phyloP scores from a whole-genome alignment of 1,140 invertebrate species.

The Philopotamus ludificatus region DNA sequence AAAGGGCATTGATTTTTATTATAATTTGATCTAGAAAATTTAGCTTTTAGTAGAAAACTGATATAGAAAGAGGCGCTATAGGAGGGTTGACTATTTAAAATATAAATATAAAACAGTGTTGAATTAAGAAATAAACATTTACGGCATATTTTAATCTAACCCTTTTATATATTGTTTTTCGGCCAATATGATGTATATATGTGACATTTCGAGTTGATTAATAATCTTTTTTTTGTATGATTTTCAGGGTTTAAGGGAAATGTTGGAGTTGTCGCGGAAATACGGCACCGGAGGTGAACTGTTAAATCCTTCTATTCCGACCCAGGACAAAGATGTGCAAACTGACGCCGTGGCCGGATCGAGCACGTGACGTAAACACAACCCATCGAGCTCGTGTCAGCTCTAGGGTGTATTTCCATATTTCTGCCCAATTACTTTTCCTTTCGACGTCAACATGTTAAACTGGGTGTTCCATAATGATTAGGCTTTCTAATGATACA shows the following conservation, averaged over 20 bases:
- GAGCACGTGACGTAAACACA: conserved; percentile 39
- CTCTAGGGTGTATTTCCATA: conserved; percentile 30
- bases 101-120: too few species aligned
- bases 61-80: too few species aligned
- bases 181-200: too few species aligned
- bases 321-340: conserved; percentile 65
- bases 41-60: too few species aligned
- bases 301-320: conserved; percentile 47
- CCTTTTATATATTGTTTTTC: too few species aligned
- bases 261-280: conserved; percentile 66
- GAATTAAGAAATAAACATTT: too few species aligned
- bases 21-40: too few species aligned
- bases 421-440: conserved; percentile 14
- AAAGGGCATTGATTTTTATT: too few species aligned
- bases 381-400: conserved; percentile 40
- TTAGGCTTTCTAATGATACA: neutral
- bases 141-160: too few species aligned
- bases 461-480: neutral
- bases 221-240: conserved; percentile 30
- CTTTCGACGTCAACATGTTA: neutral
- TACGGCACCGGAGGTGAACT: conserved; percentile 58
- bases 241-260: conserved; percentile 67
- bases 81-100: too few species aligned
- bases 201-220: too few species aligned
- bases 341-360: conserved; percentile 55